Evolutionary conservation across 92 coral and sea anemone genomes (phyloP).

Genomic region (Epizoanthus scotinus): DNA sequence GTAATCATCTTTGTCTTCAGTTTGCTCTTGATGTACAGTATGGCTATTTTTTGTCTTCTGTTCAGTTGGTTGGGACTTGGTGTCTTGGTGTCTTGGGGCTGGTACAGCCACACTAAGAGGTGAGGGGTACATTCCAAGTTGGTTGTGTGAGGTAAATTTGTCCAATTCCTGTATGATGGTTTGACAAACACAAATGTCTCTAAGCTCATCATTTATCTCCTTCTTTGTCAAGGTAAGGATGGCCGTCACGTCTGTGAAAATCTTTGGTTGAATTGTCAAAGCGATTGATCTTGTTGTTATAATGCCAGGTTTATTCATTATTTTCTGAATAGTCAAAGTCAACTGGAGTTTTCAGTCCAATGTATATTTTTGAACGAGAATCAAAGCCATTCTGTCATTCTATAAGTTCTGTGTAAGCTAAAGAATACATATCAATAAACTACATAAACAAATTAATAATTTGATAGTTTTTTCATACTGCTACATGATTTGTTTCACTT

Average conservation of each 20-base stretch:
- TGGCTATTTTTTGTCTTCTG: no score
- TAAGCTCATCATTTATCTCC: slow-evolving; percentile 16
- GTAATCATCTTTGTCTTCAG: no score
- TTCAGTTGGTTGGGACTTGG: no score
- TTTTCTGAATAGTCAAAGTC: slow-evolving; percentile 20
- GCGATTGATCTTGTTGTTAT: slow-evolving; percentile 40
- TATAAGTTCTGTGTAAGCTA: no score
- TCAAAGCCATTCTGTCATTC: no score
- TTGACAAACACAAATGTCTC: slow-evolving; percentile 17
- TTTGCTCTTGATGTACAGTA: no score
- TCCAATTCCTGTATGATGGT: slow-evolving; percentile 41
- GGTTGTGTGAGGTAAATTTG: slow-evolving; percentile 33
- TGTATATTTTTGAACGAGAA: slow-evolving; percentile 39
- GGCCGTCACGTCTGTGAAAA: slow-evolving; percentile 26
- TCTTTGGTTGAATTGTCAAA: slow-evolving; percentile 42
- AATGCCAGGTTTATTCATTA: slow-evolving; percentile 38
- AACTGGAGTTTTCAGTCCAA: slow-evolving; percentile 45
- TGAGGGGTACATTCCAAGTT: slow-evolving; percentile 10
- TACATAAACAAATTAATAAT: no score
- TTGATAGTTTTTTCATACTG: no score
- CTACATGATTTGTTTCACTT: no score
- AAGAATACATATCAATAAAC: no score
- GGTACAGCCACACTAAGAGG: slow-evolving; percentile 11
- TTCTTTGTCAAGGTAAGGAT: slow-evolving; percentile 19
- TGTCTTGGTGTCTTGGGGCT: no score